A percentile compares a stretch with the other conserved stretches of the same genome.
Evolutionary conservation across 2,888 invertebrate species (phyloP).

Genomic region (Rhyacophila evoluta): DNA sequence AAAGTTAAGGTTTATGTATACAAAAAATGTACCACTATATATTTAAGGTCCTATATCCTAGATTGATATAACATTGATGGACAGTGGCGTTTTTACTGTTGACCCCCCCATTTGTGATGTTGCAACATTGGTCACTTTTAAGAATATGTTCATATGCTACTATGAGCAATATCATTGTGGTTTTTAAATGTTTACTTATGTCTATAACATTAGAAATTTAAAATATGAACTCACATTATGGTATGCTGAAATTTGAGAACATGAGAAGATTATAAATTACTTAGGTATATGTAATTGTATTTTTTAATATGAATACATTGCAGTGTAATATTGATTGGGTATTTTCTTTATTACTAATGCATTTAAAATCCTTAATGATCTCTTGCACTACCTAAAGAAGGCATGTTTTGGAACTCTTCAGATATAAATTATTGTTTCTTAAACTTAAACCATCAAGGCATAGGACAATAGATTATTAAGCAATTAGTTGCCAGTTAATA

Average conservation of each 20-base stretch:
- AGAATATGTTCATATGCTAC: too few species aligned
- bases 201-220: not conserved
- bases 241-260: not conserved
- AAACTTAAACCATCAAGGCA: not conserved
- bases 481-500: not conserved
- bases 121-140: too few species aligned
- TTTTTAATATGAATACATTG: not conserved
- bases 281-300: too few species aligned
- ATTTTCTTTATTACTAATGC: not conserved
- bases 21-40: too few species aligned
- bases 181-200: not conserved
- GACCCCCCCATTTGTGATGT: too few species aligned
- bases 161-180: not conserved
- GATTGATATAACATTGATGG: too few species aligned
- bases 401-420: not conserved
- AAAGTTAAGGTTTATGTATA: too few species aligned
- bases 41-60: too few species aligned
- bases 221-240: not conserved
- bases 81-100: too few species aligned
- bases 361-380: constrained; percentile 5
- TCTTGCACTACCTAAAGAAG: not conserved
- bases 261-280: not conserved
- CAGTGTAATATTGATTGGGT: not conserved
- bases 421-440: not conserved
- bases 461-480: too few species aligned